Conservation (phyloP, 2,888 invertebrate genomes). For the Neoascia interrupta region DNA sequence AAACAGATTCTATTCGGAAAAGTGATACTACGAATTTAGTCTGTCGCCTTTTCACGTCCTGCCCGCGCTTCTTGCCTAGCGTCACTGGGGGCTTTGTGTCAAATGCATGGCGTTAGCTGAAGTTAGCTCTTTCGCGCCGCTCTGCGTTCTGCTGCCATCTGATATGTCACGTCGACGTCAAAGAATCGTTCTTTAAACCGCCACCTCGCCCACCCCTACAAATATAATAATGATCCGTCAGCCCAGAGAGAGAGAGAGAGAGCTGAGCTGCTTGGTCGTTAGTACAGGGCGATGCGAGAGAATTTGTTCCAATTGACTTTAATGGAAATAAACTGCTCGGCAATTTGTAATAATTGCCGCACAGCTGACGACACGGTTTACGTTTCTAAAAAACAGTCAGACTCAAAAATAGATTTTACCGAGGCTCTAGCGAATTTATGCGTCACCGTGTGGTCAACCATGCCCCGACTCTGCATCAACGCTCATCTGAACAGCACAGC, state of each 20-base stretch:
- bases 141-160: conserved; percentile 30
- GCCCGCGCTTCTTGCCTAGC: too few species aligned
- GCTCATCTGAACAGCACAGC: conserved; percentile 11
- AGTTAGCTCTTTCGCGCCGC: conserved; percentile 14
- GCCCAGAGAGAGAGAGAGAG: too few species aligned
- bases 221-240: conserved; percentile 11
- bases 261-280: conserved; percentile 20
- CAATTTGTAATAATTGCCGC: conserved; percentile 69
- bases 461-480: neutral
- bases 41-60: conserved; percentile 21
- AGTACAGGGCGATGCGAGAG: conserved; percentile 50
- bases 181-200: conserved; percentile 34
- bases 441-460: conserved; percentile 58
- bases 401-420: conserved; percentile 43
- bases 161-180: conserved; percentile 41
- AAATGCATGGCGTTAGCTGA: conserved; percentile 37
- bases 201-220: conserved; percentile 12
- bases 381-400: conserved; percentile 17
- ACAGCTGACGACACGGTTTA: conserved; percentile 63
- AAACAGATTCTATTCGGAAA: conserved; percentile 24
- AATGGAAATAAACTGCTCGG: conserved; percentile 73
- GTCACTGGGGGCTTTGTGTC: conserved; percentile 19
- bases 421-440: conserved; percentile 19
- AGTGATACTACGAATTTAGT: conserved; percentile 57
- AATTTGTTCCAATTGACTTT: conserved; percentile 75